Base-by-base conservation (phyloP, 2,888 invertebrate genomes). In the Hypena proboscidalis region DNA sequence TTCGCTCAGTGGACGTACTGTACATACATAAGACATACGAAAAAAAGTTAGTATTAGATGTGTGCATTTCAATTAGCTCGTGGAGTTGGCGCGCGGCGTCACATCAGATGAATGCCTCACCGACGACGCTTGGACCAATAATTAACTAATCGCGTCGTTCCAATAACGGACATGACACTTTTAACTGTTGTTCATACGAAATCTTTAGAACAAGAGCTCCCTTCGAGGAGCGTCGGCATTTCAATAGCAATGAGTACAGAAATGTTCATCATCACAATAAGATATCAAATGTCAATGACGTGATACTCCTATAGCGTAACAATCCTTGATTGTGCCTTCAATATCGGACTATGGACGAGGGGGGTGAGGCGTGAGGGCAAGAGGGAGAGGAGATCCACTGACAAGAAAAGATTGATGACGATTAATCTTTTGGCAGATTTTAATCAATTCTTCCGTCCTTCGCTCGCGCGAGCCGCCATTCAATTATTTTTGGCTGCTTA, bases 361-460 rank as follows among this genome's bases (percentile, higher is more conserved):
- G 1, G 33, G 3, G 20, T 6, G 4, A 5, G 4, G 5, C 4
- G 5, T 4, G 23, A 8, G 21, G n/a, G 8, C 10, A 4, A 3
- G 4, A 19, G 7, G 19, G 14, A 7, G 7, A 2, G 10, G 7
- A 4, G 15, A 10, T 31, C 34, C 30, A 39, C 39, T 23, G 38
- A 45, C 56, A 48, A 49, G 55, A 46, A 52, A 64, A 60, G 63
- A 64, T 64, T 64, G 63, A 60, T 60, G 48, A 58, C 63, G 49
- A 58, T 64, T 60, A 64, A 60, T 63, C 63, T 60, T 56, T 51
- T 27, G 41, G n/a, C 43, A 55, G 61, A 51, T 60, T 63, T 63
- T 56, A 60, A 63, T 63, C 49, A 64, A 64, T 64, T 51, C 55
- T 27, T n/a, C 11, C 31, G 9, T 6, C 4, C 19, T 15, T 8